These are phyloP conservation scores for Saccostrea echinata DNA, from an alignment of 1,140 invertebrate species.

Conservation along the genomic window DNA sequence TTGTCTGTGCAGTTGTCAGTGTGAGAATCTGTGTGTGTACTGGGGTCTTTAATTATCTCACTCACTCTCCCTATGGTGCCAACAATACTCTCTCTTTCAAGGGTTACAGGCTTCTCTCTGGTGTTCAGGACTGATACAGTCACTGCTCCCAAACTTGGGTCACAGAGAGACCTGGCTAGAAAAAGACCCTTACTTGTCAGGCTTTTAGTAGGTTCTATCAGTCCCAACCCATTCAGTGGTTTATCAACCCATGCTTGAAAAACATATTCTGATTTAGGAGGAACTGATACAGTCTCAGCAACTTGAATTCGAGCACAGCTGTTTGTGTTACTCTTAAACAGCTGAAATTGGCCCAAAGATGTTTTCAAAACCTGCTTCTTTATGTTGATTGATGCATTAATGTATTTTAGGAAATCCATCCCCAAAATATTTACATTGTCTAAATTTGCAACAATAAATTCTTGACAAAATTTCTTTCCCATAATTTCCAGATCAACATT, in stretches of 20 bases:
- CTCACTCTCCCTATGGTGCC: neutral
- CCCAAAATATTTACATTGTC: too few species aligned
- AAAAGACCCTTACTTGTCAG: neutral
- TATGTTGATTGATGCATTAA: too few species aligned
- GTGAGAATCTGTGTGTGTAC: neutral
- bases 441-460: too few species aligned
- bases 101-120: conserved; percentile 30
- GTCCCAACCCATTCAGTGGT: neutral
- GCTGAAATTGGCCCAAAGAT: neutral
- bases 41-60: neutral
- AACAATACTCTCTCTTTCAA: neutral
- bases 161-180: conserved; percentile 17
- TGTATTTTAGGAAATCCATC: too few species aligned
- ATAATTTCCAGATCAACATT: too few species aligned
- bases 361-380: conserved; percentile 17
- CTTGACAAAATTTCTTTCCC: too few species aligned
- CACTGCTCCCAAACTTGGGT: too few species aligned
- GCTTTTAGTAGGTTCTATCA: too few species aligned
- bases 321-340: neutral
- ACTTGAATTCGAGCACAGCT: conserved; percentile 32
- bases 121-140: conserved; percentile 36
- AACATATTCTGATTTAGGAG: conserved; percentile 29
- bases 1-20: neutral
- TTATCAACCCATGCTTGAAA: neutral
- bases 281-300: neutral